Evolutionary conservation across 2,888 invertebrate species (phyloP), one percentile per base, ranked within the genome.

Genomic region (Meteorus cinctellus): DNA sequence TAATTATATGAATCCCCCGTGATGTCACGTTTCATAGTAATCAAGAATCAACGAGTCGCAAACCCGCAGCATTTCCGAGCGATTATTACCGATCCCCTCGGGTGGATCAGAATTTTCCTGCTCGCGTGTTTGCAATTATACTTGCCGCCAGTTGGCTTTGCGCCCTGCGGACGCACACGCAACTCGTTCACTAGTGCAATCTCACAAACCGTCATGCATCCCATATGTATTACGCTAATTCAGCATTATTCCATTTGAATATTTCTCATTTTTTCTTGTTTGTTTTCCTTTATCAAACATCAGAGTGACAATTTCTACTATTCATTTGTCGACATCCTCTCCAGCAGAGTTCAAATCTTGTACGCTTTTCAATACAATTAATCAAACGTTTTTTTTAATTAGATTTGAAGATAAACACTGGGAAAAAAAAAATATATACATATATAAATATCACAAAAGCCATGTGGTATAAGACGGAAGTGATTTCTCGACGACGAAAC

Each of bases 191-290:
- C 55, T 55, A 19, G 5, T 10, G 55, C 19, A 55, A n/a, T 55
- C 55, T 55, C 55, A 55, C 55, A 55, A 48, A 80, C 77, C 78
- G 78, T 80, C 76, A 70, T 77, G 73, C 74, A 78, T 75, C 60
- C 71, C 79, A 79, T 77, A 67, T 77, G 76, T 76, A 80, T 83
- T 83, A 82, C 82, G 82, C 79, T 83, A 82, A 84, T 82, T 76
- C 16, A 1, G 27, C 16, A 29, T 31, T 62, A 29, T 24, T 34
- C 45, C 31, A 16, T 45, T 31, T 60, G 31, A 51, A 48, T 34
- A 36, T 48, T 67, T 36, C 14, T 31, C 31, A 36, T 59, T 60
- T 65, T 60, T 19, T 48, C 34, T 6, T 34, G 0, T 48, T 48
- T 48, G 3, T 48, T 48, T 48, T 48, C 6, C 6, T n/a, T 48